Conservation (phyloP, 1,140 invertebrate genomes). For the Teleopsis dalmanni region DNA sequence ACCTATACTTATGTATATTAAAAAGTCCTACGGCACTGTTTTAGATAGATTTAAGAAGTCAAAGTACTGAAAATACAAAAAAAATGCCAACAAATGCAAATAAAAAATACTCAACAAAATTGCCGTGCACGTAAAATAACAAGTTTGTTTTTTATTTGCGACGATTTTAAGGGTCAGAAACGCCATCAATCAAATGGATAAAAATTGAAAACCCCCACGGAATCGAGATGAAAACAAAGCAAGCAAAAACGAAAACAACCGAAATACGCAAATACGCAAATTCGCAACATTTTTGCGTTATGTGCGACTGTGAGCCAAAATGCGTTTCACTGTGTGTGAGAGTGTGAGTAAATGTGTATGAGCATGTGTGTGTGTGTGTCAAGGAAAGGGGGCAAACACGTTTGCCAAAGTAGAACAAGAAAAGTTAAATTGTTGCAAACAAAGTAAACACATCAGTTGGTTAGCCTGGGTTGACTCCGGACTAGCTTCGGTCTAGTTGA, state of each 20-base stretch:
- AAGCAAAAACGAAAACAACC: neutral
- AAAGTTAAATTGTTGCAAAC: neutral
- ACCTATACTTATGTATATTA: too few species aligned
- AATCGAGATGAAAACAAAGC: conserved; percentile 3
- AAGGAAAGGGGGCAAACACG: neutral
- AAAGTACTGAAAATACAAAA: conserved; percentile 2
- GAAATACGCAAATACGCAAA: neutral
- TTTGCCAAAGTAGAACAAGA: neutral
- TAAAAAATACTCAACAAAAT: too few species aligned
- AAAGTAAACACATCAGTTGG: neutral
- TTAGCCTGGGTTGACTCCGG: too few species aligned
- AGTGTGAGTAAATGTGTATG: neutral
- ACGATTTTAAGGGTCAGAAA: conserved; percentile 8
- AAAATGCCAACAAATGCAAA: neutral
- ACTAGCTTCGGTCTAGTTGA: too few species aligned
- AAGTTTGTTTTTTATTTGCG: conserved; percentile 7
- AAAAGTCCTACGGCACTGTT: too few species aligned
- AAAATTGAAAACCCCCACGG: conserved; percentile 3
- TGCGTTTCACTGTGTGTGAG: neutral
- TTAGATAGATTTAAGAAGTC: too few species aligned
- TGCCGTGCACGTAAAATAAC: neutral
- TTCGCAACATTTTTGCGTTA: neutral
- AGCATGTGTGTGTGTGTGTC: neutral
- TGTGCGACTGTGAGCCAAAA: neutral
- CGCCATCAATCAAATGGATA: conserved; percentile 7